These are phyloP conservation scores for Caracal caracal DNA, from an alignment of 2,113 vertebrate genomes.

Conservation along the genomic window DNA sequence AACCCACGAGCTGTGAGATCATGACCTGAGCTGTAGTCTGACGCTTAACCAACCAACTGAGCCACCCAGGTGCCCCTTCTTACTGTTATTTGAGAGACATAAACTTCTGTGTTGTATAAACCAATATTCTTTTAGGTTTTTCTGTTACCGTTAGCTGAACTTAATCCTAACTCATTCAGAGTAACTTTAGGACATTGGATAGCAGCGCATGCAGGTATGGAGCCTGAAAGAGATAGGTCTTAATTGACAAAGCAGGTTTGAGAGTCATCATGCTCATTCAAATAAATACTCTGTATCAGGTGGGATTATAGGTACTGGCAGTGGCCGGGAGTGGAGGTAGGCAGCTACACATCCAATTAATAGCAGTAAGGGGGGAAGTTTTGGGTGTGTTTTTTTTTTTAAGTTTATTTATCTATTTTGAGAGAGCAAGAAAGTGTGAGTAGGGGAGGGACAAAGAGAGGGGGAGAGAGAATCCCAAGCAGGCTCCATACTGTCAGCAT, in stretches of 20 bases:
- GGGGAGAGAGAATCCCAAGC: no score
- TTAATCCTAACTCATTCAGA: slow-evolving; percentile 22
- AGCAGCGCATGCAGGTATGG: background rate
- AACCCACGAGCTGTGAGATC: no score
- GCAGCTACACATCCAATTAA: background rate
- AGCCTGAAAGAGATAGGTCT: slow-evolving; percentile 18
- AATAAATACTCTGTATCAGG: background rate
- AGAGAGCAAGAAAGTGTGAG: no score
- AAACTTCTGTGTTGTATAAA: background rate
- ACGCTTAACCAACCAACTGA: no score
- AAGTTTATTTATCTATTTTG: no score
- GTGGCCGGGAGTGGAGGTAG: background rate
- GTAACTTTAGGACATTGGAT: background rate
- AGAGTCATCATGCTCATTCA: background rate
- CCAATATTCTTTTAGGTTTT: background rate
- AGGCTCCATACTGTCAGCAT: no score
- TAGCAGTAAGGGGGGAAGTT: background rate
- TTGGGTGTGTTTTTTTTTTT: background rate
- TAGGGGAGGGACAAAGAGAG: no score
- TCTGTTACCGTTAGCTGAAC: slow-evolving; percentile 29
- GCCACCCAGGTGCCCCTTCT: background rate
- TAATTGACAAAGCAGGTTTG: background rate
- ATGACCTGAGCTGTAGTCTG: no score
- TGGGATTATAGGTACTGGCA: background rate
- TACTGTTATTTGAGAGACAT: slow-evolving; percentile 13